Conservation (phyloP, 2,797 vertebrate species). For the Arctocebus calabarensis region DNA sequence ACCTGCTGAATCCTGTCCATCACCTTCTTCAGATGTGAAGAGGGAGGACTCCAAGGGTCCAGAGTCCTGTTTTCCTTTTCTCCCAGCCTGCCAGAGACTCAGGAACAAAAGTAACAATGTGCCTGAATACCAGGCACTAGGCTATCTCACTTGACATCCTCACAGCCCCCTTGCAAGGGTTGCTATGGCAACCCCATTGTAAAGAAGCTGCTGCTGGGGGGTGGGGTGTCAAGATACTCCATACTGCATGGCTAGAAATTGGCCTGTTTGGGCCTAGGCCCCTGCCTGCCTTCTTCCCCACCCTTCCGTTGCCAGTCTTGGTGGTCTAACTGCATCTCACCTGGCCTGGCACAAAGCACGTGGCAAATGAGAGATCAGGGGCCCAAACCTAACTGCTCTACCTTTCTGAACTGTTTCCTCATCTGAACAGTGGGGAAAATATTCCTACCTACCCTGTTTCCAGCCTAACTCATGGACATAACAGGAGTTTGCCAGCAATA, state of each 20-base stretch:
- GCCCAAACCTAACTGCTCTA: not conserved
- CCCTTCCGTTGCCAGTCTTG: accelerated
- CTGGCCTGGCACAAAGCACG: not conserved
- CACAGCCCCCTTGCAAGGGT: not conserved
- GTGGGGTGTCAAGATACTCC: not conserved
- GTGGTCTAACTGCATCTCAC: not conserved
- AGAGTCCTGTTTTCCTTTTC: not conserved
- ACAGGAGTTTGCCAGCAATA: not conserved
- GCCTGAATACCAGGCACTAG: not conserved
- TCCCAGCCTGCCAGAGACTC: not conserved
- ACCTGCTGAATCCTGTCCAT: not conserved
- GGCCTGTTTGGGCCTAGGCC: not conserved
- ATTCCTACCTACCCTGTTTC: not conserved
- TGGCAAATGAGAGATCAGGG: not conserved
- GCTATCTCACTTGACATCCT: not conserved
- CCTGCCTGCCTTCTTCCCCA: not conserved
- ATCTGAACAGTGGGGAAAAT: not conserved
- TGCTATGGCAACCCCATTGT: slow-evolving; percentile 37
- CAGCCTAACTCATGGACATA: not conserved
- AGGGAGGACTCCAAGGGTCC: not conserved
- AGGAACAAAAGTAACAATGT: accelerated
- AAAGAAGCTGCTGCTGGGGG: not conserved
- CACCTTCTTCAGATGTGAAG: not conserved
- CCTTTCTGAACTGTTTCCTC: not conserved
- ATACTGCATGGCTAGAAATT: not conserved